Percentiles rank a stretch among this genome's conserved stretches.
Evolutionary conservation across 2,888 invertebrate genomes (phyloP).

Genomic region (Buathra laborator): DNA sequence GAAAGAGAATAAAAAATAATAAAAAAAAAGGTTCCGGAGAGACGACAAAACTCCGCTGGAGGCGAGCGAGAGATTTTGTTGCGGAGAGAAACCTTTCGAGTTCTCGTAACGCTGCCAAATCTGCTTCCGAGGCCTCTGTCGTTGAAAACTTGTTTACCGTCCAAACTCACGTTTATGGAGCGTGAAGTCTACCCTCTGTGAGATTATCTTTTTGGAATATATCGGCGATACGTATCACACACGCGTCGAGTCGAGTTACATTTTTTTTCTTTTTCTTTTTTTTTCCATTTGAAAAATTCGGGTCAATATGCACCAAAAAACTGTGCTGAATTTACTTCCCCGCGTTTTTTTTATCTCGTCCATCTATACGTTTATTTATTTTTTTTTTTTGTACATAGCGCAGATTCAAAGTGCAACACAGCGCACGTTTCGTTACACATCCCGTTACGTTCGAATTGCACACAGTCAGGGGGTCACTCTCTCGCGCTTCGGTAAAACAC

Average conservation of each 20-base stretch:
- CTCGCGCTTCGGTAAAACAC: not conserved
- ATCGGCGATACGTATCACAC: not conserved
- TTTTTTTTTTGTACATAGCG: not conserved
- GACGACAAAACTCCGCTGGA: not conserved
- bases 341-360: not conserved
- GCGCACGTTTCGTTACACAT: conserved; percentile 45
- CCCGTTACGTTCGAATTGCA: conserved; percentile 43
- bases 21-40: conserved; percentile 1
- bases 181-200: not conserved
- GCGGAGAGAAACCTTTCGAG: not conserved
- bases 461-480: conserved; percentile 1
- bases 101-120: conserved; percentile 12
- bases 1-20: conserved; percentile 8
- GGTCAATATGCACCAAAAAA: not conserved
- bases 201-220: not conserved
- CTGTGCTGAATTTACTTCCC: not conserved
- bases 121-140: conserved; percentile 1
- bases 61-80: conserved; percentile 18
- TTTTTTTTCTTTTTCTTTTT: not conserved
- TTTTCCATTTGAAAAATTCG: not conserved
- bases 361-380: not conserved
- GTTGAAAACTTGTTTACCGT: conserved; percentile 4
- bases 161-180: not conserved
- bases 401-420: not conserved
- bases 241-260: not conserved